Evolutionary conservation across 37 sponge, comb jelly and placozoan species (phyloP).

Genomic region (Spongilla lacustris): DNA sequence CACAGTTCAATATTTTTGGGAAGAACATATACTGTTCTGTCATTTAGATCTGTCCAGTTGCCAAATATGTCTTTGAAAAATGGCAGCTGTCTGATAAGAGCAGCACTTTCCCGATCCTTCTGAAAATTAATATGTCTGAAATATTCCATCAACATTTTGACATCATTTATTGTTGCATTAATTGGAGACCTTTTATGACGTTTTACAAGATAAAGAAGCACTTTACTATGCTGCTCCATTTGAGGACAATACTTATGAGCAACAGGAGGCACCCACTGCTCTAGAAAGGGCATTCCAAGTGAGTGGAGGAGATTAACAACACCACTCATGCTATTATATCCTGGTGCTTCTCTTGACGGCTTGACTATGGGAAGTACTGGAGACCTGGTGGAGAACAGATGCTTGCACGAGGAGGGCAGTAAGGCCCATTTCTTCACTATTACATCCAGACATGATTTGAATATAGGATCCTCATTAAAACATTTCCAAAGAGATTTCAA

Average conservation of each 20-base stretch:
- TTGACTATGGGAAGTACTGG: neutral
- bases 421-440: constrained; percentile 30
- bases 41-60: neutral
- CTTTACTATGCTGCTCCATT: neutral
- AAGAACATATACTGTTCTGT: constrained; percentile 35
- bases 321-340: neutral
- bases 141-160: constrained; percentile 18
- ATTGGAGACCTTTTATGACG: neutral
- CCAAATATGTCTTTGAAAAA: constrained; percentile 51
- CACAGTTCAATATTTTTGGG: neutral
- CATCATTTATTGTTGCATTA: neutral
- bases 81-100: constrained; percentile 28
- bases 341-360: neutral
- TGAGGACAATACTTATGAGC: constrained; percentile 15
- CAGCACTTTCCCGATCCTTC: neutral
- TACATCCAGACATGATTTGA: neutral
- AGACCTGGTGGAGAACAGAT: constrained; percentile 1
- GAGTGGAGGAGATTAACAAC: neutral
- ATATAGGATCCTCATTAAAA: constrained; percentile 7
- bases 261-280: neutral
- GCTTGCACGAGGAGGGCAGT: neutral
- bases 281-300: constrained; percentile 39
- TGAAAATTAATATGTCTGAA: constrained; percentile 19
- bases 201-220: constrained; percentile 21
- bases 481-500: constrained; percentile 16